Evolutionary conservation across 1,140 invertebrate genomes (phyloP).

Genomic region (Drosophila albomicans): DNA sequence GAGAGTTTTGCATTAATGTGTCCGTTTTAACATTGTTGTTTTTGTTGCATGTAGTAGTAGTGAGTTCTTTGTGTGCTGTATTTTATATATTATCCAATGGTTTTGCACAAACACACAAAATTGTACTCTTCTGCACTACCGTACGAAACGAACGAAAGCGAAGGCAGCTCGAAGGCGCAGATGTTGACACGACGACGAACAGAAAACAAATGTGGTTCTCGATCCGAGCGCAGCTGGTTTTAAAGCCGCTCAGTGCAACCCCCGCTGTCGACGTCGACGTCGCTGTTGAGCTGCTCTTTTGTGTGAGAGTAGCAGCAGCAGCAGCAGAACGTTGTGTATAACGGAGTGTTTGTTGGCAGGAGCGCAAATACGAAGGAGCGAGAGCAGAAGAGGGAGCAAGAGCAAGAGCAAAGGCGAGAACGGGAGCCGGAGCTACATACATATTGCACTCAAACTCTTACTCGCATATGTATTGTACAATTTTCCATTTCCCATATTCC

Average conservation of each 20-base stretch:
- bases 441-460: constrained; percentile 11
- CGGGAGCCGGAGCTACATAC: constrained; percentile 38
- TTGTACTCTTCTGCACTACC: constrained; percentile 43
- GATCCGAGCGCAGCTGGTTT: constrained; percentile 56
- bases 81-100: constrained; percentile 48
- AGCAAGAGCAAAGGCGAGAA: constrained; percentile 10
- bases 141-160: constrained; percentile 21
- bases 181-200: constrained; percentile 62
- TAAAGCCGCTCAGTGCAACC: constrained; percentile 53
- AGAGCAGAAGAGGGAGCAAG: constrained; percentile 8
- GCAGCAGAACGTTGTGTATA: constrained; percentile 24
- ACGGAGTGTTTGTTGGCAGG: constrained; percentile 31
- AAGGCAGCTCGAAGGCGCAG: constrained; percentile 55
- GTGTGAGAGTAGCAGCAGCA: constrained; percentile 2
- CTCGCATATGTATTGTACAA: constrained; percentile 16
- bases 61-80: constrained; percentile 52
- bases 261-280: constrained; percentile 36
- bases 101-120: constrained; percentile 55
- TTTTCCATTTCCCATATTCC: constrained; percentile 49
- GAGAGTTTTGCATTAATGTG: constrained; percentile 54
- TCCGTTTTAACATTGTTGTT: constrained; percentile 71
- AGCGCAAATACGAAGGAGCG: constrained; percentile 33
- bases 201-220: constrained; percentile 57
- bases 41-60: constrained; percentile 28
- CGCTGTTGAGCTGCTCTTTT: constrained; percentile 39